phyloP scores from a whole-genome alignment of 2,113 vertebrate species.

The Xenopus borealis region DNA sequence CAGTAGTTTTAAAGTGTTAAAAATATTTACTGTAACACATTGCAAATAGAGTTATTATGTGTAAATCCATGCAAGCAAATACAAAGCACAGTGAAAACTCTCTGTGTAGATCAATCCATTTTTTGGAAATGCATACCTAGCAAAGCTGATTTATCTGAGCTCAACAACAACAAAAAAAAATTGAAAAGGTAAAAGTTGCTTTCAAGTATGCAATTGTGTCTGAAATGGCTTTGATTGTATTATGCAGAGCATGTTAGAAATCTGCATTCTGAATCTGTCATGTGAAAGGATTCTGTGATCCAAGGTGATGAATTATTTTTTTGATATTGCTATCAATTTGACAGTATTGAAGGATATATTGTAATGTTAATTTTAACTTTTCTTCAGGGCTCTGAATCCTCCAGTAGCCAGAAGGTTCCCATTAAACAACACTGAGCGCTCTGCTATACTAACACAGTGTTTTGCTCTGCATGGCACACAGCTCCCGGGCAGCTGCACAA shows the following conservation, averaged over 20 bases:
- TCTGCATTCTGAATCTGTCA: constrained; percentile 37
- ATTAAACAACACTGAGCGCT: constrained; percentile 16
- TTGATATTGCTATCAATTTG: constrained; percentile 38
- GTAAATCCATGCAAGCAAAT: no score
- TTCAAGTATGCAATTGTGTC: not conserved
- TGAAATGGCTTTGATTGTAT: constrained; percentile 36
- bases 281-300: constrained; percentile 33
- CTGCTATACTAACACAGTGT: not conserved
- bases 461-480: not conserved
- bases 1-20: no score
- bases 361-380: constrained; percentile 34
- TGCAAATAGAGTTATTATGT: no score
- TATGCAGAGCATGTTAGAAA: constrained; percentile 29
- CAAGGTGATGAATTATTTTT: constrained; percentile 16
- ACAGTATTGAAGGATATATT: constrained; percentile 26
- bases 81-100: no score
- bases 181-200: no score
- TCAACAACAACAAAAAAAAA: no score
- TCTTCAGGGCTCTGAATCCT: constrained; percentile 24
- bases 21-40: no score
- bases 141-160: no score
- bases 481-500: not conserved
- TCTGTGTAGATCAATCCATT: no score
- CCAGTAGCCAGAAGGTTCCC: constrained; percentile 14
- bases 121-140: no score